These are phyloP conservation scores for Turdus rufiventris DNA, from an alignment of 2,113 vertebrate genomes.

Conservation along the genomic window DNA sequence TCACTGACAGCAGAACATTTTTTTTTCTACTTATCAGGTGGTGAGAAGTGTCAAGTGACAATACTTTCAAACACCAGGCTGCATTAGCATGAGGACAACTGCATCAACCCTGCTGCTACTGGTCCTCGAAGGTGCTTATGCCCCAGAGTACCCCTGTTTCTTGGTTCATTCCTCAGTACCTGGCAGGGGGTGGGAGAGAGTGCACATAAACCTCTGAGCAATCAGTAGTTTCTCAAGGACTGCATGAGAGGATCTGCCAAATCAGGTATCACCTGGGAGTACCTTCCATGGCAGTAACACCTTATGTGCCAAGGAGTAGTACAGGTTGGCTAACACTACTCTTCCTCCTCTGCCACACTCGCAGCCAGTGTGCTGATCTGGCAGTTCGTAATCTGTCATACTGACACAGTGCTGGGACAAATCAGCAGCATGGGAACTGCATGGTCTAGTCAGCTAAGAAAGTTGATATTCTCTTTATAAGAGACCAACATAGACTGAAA, in stretches of 20 bases:
- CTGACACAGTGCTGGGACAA: not conserved
- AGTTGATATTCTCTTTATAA: not conserved
- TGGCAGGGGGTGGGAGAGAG: not conserved
- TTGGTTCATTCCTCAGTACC: not conserved
- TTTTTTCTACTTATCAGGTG: conserved; percentile 41
- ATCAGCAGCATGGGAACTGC: not conserved
- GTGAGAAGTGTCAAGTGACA: not conserved
- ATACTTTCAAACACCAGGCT: not conserved
- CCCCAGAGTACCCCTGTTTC: not conserved
- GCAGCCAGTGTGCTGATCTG: not conserved
- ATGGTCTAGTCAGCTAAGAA: not conserved
- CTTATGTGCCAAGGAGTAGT: not conserved
- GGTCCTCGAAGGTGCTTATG: rapidly evolving
- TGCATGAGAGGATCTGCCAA: not conserved
- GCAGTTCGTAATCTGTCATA: not conserved
- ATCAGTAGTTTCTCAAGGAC: not conserved
- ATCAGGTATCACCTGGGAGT: not conserved
- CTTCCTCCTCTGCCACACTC: not conserved
- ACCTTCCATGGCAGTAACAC: not conserved
- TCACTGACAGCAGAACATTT: conserved; percentile 17
- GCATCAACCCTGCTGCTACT: not conserved
- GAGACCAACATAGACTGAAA: not conserved
- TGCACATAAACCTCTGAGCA: not conserved
- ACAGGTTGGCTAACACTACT: not conserved
- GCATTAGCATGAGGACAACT: not conserved